Evolutionary conservation across 2,113 vertebrate species (phyloP).

Genomic region (Oxygymnocypris stewartii): DNA sequence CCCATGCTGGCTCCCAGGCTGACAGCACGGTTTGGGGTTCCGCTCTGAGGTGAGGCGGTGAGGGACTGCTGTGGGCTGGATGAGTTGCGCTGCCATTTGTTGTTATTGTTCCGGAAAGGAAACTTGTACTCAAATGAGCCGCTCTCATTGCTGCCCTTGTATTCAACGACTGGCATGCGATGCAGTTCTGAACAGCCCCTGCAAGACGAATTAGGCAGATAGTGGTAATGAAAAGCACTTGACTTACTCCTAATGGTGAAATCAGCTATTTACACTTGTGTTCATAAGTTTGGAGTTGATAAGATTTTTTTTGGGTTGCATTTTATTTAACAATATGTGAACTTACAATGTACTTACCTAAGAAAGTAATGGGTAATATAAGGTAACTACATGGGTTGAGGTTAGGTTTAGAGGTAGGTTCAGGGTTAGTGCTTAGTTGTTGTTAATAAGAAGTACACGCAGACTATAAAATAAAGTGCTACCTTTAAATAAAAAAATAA

Average conservation of each 20-base stretch:
- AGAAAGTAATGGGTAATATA: no score
- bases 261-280: neutral
- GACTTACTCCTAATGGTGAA: neutral
- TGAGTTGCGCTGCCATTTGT: constrained; percentile 95
- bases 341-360: no score
- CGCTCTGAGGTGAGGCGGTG: constrained; percentile 81
- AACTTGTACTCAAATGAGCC: constrained; percentile 96
- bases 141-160: constrained; percentile 88
- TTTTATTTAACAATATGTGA: no score
- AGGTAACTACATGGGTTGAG: no score
- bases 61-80: constrained; percentile 86
- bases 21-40: constrained; percentile 76
- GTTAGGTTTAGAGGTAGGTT: no score
- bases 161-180: constrained; percentile 90
- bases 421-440: no score
- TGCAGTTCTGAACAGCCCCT: constrained; percentile 96
- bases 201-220: neutral
- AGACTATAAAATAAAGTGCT: neutral
- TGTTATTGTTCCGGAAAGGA: constrained; percentile 94
- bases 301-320: neutral
- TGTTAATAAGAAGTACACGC: no score
- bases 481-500: neutral
- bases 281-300: neutral
- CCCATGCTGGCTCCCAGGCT: constrained; percentile 83
- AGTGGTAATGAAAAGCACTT: neutral